Evolutionary conservation across 2,888 invertebrate species (phyloP), one percentile per base, ranked within the genome.

Genomic region (Gymnosoma rotundatum): DNA sequence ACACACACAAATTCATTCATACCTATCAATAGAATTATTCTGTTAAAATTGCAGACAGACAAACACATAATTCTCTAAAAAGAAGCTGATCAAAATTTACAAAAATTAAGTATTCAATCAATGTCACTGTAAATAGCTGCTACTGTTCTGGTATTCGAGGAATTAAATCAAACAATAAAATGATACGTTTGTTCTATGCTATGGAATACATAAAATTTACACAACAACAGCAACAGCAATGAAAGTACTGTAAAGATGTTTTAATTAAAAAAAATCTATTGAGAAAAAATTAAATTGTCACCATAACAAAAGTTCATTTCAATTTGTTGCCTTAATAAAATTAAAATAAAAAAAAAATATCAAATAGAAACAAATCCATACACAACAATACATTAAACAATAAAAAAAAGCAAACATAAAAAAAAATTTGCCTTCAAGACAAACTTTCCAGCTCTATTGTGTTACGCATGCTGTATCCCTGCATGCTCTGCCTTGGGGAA

Each of bases 231-330:
- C 60, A 48, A 54, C 75, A 83, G 7, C 32, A 72, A 52, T 76
- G 76, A 21, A 16, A 52, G 45, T 32, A 85, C 79, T 79, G 78
- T 74, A 73, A 81, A 84, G 79, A 80, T 86, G 64, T 86, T 83
- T 83, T 78, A 83, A 81, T 86, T 80, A 83, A 69, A 69, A 60
- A 60, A 48, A 21, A 61, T 38, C 42, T 25, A 56, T 75, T 14
- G 12, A 21, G 54, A 54, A 69, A 56, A 67, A 70, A 64, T 21
- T 4, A 38, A 64, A 83, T 81, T 86, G 83, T 83, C 85, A 86
- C 85, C 80, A 86, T 81, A 76, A 78, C 74, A 78, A 86, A 86
- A 86, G 85, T 86, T 86, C 85, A 86, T 86, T 83, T 86, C 85
- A 81, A 86, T 83, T 86, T 86, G 85, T 86, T 86, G 83, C 78